Conservation (phyloP, 2,888 invertebrate species). For the Escarpia spicata region DNA sequence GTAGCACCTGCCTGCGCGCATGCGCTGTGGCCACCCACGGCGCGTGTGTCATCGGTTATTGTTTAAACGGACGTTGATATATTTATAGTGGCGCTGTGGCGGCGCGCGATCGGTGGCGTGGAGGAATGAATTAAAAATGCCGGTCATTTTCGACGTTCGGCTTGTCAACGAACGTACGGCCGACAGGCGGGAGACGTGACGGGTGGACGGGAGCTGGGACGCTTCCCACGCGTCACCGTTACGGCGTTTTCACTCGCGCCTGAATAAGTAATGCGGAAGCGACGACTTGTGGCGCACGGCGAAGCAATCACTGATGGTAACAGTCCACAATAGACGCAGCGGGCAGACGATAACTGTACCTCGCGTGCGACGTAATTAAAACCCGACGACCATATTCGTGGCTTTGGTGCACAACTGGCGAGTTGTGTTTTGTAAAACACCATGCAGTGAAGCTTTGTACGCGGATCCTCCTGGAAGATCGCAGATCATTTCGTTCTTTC, state of each 20-base stretch:
- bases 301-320: background rate
- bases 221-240: background rate
- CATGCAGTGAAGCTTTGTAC: background rate
- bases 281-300: background rate
- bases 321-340: background rate
- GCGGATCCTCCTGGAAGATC: background rate
- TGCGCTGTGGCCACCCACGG: background rate
- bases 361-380: background rate
- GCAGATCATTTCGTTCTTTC: background rate
- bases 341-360: background rate
- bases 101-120: background rate
- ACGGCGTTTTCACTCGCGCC: background rate
- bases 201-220: background rate
- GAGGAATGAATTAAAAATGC: background rate
- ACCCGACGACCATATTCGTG: background rate
- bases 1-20: slow-evolving; percentile 1
- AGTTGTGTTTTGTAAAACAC: background rate
- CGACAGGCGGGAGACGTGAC: background rate
- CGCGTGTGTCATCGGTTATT: slow-evolving; percentile 6
- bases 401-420: background rate
- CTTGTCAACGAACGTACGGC: background rate
- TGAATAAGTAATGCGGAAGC: slow-evolving; percentile 8
- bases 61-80: slow-evolving; percentile 4
- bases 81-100: background rate
- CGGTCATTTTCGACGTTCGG: background rate